A percentile compares a stretch with the other conserved stretches of the same genome.
phyloP scores from a whole-genome alignment of 1,140 invertebrate genomes.

The Leptoteleia sp. region DNA sequence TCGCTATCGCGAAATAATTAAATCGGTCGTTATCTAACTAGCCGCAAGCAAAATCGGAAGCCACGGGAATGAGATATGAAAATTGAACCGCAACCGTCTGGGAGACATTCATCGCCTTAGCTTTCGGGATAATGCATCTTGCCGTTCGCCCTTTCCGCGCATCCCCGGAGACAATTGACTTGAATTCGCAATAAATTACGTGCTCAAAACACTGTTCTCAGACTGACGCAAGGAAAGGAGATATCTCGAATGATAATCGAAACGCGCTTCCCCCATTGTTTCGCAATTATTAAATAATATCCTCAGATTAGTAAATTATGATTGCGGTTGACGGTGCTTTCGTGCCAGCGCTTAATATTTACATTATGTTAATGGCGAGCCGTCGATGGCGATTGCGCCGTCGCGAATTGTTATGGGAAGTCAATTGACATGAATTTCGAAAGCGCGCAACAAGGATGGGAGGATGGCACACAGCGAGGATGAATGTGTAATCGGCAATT shows the following conservation, averaged over 20 bases:
- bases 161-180: conserved; percentile 53
- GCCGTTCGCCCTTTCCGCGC: conserved; percentile 36
- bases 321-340: conserved; percentile 24
- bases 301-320: conserved; percentile 37
- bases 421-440: conserved; percentile 40
- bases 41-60: conserved; percentile 33
- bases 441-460: conserved; percentile 27
- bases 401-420: conserved; percentile 19
- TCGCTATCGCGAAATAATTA: conserved; percentile 21
- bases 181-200: conserved; percentile 53
- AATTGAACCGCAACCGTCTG: conserved; percentile 18
- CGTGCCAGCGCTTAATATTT: conserved; percentile 25
- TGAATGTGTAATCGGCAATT: conserved; percentile 32
- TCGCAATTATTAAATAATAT: conserved; percentile 57
- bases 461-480: conserved; percentile 26
- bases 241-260: conserved; percentile 41
- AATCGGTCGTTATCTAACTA: conserved; percentile 19
- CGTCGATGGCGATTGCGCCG: conserved; percentile 20
- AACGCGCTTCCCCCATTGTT: conserved; percentile 31
- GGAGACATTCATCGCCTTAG: conserved; percentile 19
- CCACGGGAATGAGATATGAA: conserved; percentile 19
- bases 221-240: conserved; percentile 42
- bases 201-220: conserved; percentile 40
- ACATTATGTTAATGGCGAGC: conserved; percentile 41
- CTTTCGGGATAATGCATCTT: conserved; percentile 21